Evolutionary conservation across 1,140 invertebrate genomes (phyloP).

Genomic region (Diorhabda sublineata): DNA sequence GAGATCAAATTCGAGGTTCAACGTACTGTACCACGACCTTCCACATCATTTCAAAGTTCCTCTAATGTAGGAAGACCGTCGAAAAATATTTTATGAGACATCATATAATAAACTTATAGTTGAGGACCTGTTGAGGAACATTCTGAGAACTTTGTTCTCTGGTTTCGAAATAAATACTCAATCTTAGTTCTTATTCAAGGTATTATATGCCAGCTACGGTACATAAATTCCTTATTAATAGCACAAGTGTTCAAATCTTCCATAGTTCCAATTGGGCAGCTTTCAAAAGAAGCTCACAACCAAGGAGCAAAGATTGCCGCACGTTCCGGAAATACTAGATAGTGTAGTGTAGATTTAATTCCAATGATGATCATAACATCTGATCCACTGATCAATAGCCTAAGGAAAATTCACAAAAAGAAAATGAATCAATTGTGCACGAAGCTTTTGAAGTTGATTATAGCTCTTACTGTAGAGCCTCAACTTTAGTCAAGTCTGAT

Average conservation of each 20-base stretch:
- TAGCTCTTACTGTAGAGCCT: background rate
- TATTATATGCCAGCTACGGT: conserved; percentile 39
- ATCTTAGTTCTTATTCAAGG: conserved; percentile 37
- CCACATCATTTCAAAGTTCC: no score
- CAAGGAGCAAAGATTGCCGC: conserved; percentile 3
- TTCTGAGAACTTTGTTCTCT: background rate
- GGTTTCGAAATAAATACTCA: conserved; percentile 20
- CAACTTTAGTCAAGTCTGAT: background rate
- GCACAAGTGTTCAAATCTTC: conserved; percentile 27
- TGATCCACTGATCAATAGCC: background rate
- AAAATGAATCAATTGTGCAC: background rate
- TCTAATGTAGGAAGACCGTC: no score
- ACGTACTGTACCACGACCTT: no score
- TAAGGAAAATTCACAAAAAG: background rate
- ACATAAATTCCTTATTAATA: conserved; percentile 41
- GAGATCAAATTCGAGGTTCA: no score
- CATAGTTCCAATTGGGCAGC: conserved; percentile 30
- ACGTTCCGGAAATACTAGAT: conserved; percentile 1
- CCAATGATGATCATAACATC: background rate
- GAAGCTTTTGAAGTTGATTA: background rate
- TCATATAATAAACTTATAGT: no score
- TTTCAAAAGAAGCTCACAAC: conserved; percentile 29
- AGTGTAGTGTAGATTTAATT: background rate
- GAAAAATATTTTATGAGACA: no score
- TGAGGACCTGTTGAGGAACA: no score